Evolutionary conservation across 2,888 invertebrate genomes (phyloP), one percentile per base, ranked within the genome.

Genomic region (Campoplex capitator): DNA sequence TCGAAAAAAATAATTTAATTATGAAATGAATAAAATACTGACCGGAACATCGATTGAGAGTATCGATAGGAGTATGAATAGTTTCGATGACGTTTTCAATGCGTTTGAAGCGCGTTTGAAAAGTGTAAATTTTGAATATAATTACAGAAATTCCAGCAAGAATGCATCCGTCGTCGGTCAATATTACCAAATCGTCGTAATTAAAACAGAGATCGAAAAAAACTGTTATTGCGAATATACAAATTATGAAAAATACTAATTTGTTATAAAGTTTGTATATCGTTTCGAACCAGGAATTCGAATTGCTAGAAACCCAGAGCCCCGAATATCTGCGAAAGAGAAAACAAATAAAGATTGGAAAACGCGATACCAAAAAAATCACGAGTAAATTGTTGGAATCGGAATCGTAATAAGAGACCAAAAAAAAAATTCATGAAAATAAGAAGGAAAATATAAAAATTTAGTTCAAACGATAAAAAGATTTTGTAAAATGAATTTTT

Each of bases 101-200:
- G 18, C 81, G 82, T 32, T 87, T 74, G 0, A 73, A 89, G 7
- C 78, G 85, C 11, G 79, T 67, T 65, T 91, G 91, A 70, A 88
- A 91, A 76, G 85, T 88, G 70, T 91, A 89, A n/a, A 90, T 74
- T 54, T 92, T 93, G 80, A 91, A 91, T 16, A 91, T 73, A 42
- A 93, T 91, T 0, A 93, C 90, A 9, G 76, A 56, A 58, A 92
- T 91, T 0, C 92, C 92, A 16, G 90, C 90, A 35, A 90, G 89
- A 23, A 91, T 88, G 62, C 92, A 92, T 16, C 92, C 92, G 42
- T 91, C 90, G 78, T 92, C 92, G 13, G 92, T 91, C 16, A 89
- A 82, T 28, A 90, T 86, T 7, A 91, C 85, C 13, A 92, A 70
- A 32, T 92, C 88, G 62, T 90, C 85, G 7, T 88, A 76, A 35